Conservation (phyloP, 2,113 vertebrate genomes). For the Cynoglossus semilaevis region DNA sequence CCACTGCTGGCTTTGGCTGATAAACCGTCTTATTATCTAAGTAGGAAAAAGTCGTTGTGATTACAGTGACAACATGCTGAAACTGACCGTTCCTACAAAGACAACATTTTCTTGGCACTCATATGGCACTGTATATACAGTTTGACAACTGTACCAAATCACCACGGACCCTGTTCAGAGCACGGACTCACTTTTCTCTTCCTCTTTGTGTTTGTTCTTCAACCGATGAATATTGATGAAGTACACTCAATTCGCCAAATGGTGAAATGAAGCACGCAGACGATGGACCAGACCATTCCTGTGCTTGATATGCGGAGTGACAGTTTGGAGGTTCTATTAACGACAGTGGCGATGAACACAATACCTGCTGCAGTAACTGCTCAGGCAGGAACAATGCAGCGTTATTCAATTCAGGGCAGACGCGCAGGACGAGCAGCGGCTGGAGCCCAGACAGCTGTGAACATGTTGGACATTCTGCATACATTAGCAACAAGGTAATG, state of each 20-base stretch:
- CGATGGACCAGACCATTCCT: slow-evolving; percentile 16
- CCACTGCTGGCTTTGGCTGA: too few species aligned
- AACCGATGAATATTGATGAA: slow-evolving; percentile 43
- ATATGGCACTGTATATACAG: too few species aligned
- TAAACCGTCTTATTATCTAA: too few species aligned
- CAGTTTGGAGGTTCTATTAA: slow-evolving; percentile 2
- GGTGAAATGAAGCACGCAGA: not conserved
- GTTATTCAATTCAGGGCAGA: slow-evolving; percentile 4
- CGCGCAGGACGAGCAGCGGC: slow-evolving; percentile 4
- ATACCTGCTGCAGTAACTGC: slow-evolving; percentile 3
- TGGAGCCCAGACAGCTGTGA: slow-evolving; percentile 8
- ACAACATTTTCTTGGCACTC: too few species aligned
- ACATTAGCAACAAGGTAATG: slow-evolving; percentile 33
- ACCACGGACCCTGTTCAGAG: too few species aligned
- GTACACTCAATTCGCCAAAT: not conserved
- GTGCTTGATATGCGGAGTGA: slow-evolving; percentile 10
- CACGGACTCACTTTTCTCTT: slow-evolving; percentile 12
- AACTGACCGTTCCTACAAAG: too few species aligned
- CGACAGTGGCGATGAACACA: slow-evolving; percentile 3
- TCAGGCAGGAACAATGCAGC: slow-evolving; percentile 19
- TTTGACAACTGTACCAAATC: too few species aligned
- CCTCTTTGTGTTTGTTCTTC: not conserved
- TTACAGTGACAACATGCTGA: too few species aligned
- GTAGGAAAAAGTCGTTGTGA: too few species aligned
- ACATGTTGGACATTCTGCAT: slow-evolving; percentile 25